Percentiles rank a stretch among this genome's conserved stretches.
Conservation (phyloP, 2,113 vertebrate genomes). For the Pterocles burchelli region DNA sequence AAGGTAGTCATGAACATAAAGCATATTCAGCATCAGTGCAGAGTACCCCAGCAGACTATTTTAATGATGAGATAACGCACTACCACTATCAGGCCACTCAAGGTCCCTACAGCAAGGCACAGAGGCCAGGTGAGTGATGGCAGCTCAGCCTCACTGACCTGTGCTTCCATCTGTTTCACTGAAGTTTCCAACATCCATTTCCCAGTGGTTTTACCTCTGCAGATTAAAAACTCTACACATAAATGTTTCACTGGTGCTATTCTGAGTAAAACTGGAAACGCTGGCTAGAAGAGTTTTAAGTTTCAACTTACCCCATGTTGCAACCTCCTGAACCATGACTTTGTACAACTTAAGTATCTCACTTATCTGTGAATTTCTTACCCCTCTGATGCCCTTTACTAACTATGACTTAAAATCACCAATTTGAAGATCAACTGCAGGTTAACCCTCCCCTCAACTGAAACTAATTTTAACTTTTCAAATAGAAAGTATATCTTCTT, state of each 20-base stretch:
- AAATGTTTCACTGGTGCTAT: not conserved
- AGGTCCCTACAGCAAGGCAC: not conserved
- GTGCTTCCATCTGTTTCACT: not conserved
- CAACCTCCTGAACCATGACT: not conserved
- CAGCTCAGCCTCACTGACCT: not conserved
- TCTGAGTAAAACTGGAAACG: not conserved
- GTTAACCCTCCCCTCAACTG: not conserved
- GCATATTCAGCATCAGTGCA: not conserved
- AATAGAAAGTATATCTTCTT: not conserved
- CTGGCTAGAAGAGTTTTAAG: not conserved
- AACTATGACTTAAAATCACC: not conserved
- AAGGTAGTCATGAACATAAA: not conserved
- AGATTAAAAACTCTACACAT: not conserved
- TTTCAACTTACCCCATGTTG: not conserved
- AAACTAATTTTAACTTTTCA: not conserved
- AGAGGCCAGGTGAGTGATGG: not conserved
- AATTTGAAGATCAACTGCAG: not conserved
- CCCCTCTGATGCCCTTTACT: not conserved
- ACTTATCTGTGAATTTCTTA: not conserved
- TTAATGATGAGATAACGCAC: accelerated
- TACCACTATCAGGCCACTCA: not conserved
- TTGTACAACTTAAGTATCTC: not conserved
- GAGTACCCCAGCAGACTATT: not conserved
- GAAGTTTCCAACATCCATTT: not conserved
- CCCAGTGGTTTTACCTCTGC: not conserved